Base-by-base conservation (phyloP, 2,113 vertebrate genomes). In the Butastur rufipennis region DNA sequence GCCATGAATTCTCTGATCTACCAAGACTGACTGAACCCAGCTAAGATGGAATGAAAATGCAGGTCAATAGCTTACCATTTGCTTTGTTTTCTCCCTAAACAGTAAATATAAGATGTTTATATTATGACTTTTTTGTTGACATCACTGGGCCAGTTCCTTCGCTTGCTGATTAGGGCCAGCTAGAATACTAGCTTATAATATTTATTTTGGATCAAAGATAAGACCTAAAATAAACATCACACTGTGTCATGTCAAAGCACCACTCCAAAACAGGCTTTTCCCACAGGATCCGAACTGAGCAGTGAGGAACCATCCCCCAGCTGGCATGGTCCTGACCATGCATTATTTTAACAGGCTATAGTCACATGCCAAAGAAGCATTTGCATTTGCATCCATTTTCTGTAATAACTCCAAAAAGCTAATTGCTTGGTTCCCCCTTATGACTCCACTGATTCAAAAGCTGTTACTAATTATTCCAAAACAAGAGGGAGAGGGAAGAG, bases 281-380 rank as follows among this genome's bases (percentile, higher is more conserved):
- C 81, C 55, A 55, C 17, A 61, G 31, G 14, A 65, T 36, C 25
- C 62, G 73, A 67, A 78, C 21, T 79, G n/a, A 65, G 58, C 40
- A 68, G 29, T 29, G 20, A 72, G 59, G 43, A 78, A 16, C 38
- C 13, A 22, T 32, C 1, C 16, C 22, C 7, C 12, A 43, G 20
- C 25, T 5, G 1, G 19, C 0, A 0, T 40, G 34, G 18, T 66
- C 59, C 20, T 71, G 27, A 68, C 26, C 6, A 50, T 1, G 0
- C 3, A 16, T 67, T 90, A 19, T 52, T 93, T 84, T 47, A 50
- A 61, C 7, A 71, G 13, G 18, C 42, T 89, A 16, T 9, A 63
- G 67, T 55, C 29, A 27, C 0, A 0, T 47, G 52, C 1, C 0
- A 59, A 88, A 34, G 27, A 79, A 67, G 20, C 18, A 43, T 84